Base-by-base conservation (phyloP, 2,888 invertebrate species). In the Lasioglossum malachurum region DNA sequence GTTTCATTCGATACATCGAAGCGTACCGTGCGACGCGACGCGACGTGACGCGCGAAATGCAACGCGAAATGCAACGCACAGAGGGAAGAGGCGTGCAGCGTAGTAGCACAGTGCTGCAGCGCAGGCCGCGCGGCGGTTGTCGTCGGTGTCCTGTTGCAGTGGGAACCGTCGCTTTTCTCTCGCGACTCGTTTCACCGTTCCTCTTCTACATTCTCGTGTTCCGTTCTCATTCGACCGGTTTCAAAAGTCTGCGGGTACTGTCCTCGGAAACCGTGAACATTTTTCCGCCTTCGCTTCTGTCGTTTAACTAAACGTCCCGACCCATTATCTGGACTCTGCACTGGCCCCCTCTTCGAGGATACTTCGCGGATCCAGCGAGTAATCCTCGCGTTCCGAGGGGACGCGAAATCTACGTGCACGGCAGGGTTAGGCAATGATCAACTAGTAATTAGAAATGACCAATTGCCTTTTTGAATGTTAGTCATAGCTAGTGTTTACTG, bases 101-200 rank as follows among this genome's bases (percentile, higher is more conserved):
- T 8, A 23, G 53, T 8, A 23, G n/a, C 23, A 19, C 49, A 19
- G 19, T 23, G 19, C 16, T 49, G 23, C 53, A 53, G n/a, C 27
- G 27, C 53, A 44, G 76, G 75, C 71, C 75, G 27, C 64, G 77
- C 35, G 23, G 23, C 14, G 57, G 38, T n/a, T 41, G 74, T 87
- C 89, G 86, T 88, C 82, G 91, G 91, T 90, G 91, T 92, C 90
- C 92, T 91, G 90, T 93, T 93, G 91, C 92, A 92, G 84, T 90
- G 92, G 91, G 92, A 92, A 93, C 91, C 67, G 86, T 88, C 86
- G 89, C 81, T 84, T 87, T 88, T 84, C 85, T 85, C 85, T 27
- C 64, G 71, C 78, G 84, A 80, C 88, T 90, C 91, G 91, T 89
- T 89, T 87, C 84, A 77, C 87, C 86, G 82, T 87, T 84, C 83